Conservation (phyloP, 2,113 vertebrate genomes). For the Stigmatopora argus region DNA sequence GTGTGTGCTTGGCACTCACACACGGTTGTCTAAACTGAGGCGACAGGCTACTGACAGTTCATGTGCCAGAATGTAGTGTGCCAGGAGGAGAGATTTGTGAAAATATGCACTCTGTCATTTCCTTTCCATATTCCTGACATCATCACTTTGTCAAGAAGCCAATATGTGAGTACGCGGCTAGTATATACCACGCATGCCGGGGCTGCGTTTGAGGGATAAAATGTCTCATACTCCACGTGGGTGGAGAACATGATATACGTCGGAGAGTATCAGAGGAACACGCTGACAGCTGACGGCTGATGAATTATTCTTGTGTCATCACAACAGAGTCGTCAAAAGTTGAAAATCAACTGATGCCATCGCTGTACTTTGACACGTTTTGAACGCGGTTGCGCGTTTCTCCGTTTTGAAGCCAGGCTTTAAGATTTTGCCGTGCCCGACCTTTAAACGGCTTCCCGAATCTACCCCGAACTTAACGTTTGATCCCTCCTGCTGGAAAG, state of each 20-base stretch:
- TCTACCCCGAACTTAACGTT: conserved; percentile 53
- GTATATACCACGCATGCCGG: background rate
- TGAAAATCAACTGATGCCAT: conserved; percentile 41
- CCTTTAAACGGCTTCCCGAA: conserved; percentile 52
- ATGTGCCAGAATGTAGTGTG: conserved; percentile 52
- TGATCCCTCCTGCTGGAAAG: conserved; percentile 60
- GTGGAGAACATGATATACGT: conserved; percentile 38
- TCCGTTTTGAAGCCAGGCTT: conserved; percentile 32
- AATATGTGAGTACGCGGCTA: conserved; percentile 21
- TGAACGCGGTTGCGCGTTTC: conserved; percentile 33
- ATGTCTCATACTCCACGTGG: conserved; percentile 34
- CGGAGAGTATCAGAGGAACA: conserved; percentile 17
- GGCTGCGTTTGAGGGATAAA: conserved; percentile 33
- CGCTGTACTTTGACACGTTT: conserved; percentile 28
- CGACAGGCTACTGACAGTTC: conserved; percentile 71
- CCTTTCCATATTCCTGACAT: conserved; percentile 62
- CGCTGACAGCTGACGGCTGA: conserved; percentile 12
- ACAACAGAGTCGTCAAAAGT: conserved; percentile 34
- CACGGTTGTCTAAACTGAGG: conserved; percentile 64
- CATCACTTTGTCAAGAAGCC: conserved; percentile 58
- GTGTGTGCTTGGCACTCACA: conserved; percentile 46
- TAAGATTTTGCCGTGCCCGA: conserved; percentile 23
- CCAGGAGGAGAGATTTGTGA: conserved; percentile 68
- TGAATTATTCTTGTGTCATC: conserved; percentile 38
- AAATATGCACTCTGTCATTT: conserved; percentile 71